These are phyloP conservation scores for Subacronicta megacephala DNA, from an alignment of 2,888 invertebrate species.

Conservation along the genomic window DNA sequence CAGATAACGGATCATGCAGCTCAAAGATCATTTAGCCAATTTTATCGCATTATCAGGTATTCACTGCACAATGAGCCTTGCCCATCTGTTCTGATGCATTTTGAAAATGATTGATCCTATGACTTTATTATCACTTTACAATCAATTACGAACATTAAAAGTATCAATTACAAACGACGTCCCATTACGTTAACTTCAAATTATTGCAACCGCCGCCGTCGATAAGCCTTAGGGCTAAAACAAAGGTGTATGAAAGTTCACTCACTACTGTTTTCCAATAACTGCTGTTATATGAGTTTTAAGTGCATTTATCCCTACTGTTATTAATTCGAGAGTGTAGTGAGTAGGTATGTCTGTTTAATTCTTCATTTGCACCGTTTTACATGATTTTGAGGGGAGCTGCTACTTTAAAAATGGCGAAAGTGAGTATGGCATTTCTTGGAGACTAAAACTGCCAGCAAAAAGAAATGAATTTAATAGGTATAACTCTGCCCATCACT, in stretches of 20 bases:
- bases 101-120: background rate
- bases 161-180: conserved; percentile 37
- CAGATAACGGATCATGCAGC: too few relatives aligned
- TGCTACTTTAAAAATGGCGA: too few relatives aligned
- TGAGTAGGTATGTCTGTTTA: too few relatives aligned
- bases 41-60: too few relatives aligned
- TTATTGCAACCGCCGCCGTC: conserved; percentile 23
- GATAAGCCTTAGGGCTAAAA: conserved; percentile 11
- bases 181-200: background rate
- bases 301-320: background rate
- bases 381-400: too few relatives aligned
- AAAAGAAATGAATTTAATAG: too few relatives aligned
- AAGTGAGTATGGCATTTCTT: too few relatives aligned
- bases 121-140: conserved; percentile 14
- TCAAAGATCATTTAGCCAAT: too few relatives aligned
- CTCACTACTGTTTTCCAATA: background rate
- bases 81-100: background rate
- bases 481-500: too few relatives aligned
- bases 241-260: conserved; percentile 19
- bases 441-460: too few relatives aligned
- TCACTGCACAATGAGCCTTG: too few relatives aligned
- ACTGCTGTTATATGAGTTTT: background rate
- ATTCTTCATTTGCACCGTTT: too few relatives aligned
- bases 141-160: conserved; percentile 32
- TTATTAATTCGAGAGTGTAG: background rate